Base-by-base conservation (phyloP, 2,113 vertebrate species). In the Thamnaconus septentrionalis region DNA sequence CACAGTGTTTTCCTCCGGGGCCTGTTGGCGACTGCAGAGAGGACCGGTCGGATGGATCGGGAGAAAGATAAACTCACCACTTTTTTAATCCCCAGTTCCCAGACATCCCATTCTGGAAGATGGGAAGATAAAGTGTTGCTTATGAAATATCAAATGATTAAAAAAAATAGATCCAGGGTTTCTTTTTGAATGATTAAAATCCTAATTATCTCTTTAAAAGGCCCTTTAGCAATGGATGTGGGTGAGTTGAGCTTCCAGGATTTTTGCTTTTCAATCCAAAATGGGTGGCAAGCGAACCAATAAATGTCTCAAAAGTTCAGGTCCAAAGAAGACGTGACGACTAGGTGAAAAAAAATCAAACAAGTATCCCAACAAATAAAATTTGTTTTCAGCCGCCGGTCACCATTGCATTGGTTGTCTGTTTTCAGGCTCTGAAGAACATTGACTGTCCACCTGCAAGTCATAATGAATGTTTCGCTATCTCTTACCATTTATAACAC, bases 1-100 rank as follows among this genome's bases (percentile, higher is more conserved):
- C 57, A 68, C 55, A 8, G 57, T 62, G 53, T 78, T 73, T 69
- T 62, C 61, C 63, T 64, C 63, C 6, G 64, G 18, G 66, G 67
- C 54, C 54, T 40, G 11, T 62, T 9, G 61, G 60, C 39, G 66
- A 66, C 67, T 43, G 68, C 3, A 9, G 68, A 18, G 61, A 51
- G 55, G 50, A 42, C n/a, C 64, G 1, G 51, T 62, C 62, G 65
- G 75, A 75, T 57, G 61, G 68, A 67, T 31, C 18, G 53, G 75
- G 68, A 72, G 71, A 58, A 68, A 76, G 53, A 79, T 71, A 71
- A 75, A 81, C 71, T 70, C 61, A 74, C 12, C 65, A 46, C 52
- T 80, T 73, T 70, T 78, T 82, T 73, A 78, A 75, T 78, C 71
- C 71, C 40, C 60, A 59, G 59, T 50, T 52, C 57, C 56, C 69